These are phyloP conservation scores for Mycogona germanica DNA, from an alignment of 2,888 invertebrate species.

Conservation along the genomic window DNA sequence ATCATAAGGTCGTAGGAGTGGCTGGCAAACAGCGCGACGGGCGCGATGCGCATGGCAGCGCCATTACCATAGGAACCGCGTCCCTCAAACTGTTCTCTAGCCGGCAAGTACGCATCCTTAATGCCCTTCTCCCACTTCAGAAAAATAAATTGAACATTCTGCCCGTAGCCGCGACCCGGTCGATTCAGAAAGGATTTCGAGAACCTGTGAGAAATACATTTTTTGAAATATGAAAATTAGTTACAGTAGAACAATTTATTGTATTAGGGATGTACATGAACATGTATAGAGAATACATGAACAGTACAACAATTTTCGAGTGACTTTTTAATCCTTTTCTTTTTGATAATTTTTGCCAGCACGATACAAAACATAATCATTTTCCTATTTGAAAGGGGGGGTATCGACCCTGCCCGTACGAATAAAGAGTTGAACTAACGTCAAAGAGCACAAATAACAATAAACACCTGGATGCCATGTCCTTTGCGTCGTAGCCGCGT, in stretches of 20 bases:
- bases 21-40: constrained; percentile 48
- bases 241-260: background rate
- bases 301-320: too few relatives aligned
- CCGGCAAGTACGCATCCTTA: constrained; percentile 48
- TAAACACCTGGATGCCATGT: constrained; percentile 45
- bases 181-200: constrained; percentile 47
- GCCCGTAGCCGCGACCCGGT: constrained; percentile 52
- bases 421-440: too few relatives aligned
- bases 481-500: constrained; percentile 41
- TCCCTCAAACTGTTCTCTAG: constrained; percentile 51
- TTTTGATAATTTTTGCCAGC: too few relatives aligned
- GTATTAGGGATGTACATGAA: too few relatives aligned
- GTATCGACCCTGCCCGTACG: too few relatives aligned
- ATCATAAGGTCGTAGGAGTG: constrained; percentile 40
- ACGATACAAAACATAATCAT: too few relatives aligned
- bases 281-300: too few relatives aligned
- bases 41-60: constrained; percentile 58
- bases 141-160: constrained; percentile 41
- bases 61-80: constrained; percentile 64
- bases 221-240: background rate
- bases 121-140: constrained; percentile 41
- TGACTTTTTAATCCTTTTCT: too few relatives aligned
- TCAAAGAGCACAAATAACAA: background rate
- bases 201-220: constrained; percentile 37
- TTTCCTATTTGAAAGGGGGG: too few relatives aligned